Base-by-base conservation (phyloP, 2,113 vertebrate genomes). In the Gymnogyps californianus region DNA sequence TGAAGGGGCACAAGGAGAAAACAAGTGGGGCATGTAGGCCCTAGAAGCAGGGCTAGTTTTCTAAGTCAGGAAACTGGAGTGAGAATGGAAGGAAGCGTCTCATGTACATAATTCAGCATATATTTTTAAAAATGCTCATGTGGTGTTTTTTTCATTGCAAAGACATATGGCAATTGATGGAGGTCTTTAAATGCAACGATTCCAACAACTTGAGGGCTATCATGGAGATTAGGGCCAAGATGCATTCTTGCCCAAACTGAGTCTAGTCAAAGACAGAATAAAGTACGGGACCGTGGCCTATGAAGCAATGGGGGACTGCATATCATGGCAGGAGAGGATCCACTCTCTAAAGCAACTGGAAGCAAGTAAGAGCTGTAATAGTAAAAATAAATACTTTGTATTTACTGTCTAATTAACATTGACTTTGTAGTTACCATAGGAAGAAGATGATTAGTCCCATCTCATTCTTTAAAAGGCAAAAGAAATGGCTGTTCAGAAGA, bases 371-470 rank as follows among this genome's bases (percentile, higher is more conserved):
- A 93, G 29, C 44, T 83, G 34, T 52, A 49, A 52, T 4, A 65
- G 26, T 55, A 69, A 72, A 87, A 62, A 16, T 10, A 70, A 81
- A 16, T 82, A 3, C 59, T 44, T 85, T 59, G 4, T 44, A 47
- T 58, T 55, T 71, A 28, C 9, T 89, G 13, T 44, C 40, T 62
- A 47, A 70, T 75, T 52, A 52, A 40, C 18, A 52, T 32, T 44
- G 59, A 86, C 58, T 92, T 54, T 70, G 40, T 96, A 96, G 89
- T 98, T 98, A 98, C 98, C 98, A 97, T 36, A 97, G 90, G 91
- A 98, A 93, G 93, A 98, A 95, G 97, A 98, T 90, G 93, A 93
- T 97, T 88, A 98, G 88, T 93, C 96, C 95, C 90, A 90, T 96
- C 70, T 97, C 97, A 91, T 91, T 96, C 49, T 96, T 98, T 94